phyloP scores from a whole-genome alignment of 2,888 invertebrate genomes.

The Aricia artaxerxes region DNA sequence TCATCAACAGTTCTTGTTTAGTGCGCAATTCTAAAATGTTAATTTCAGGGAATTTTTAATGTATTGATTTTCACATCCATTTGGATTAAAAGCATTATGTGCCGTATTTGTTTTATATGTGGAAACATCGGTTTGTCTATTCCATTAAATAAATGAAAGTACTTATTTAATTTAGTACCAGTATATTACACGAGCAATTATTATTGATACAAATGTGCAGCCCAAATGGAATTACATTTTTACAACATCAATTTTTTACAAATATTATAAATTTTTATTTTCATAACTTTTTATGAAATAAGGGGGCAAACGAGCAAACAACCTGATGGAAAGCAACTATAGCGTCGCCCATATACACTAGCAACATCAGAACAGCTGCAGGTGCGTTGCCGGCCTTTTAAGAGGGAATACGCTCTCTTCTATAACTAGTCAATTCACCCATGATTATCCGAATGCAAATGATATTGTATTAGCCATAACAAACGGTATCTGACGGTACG shows the following conservation, averaged over 20 bases:
- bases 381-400: too few relatives aligned
- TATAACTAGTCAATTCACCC: too few relatives aligned
- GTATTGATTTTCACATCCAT: slow-evolving; percentile 9
- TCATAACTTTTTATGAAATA: too few relatives aligned
- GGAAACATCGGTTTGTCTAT: neutral
- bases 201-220: neutral
- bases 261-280: too few relatives aligned
- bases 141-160: neutral
- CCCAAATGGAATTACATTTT: neutral
- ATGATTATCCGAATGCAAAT: too few relatives aligned
- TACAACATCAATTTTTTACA: neutral
- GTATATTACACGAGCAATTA: neutral
- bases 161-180: neutral
- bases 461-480: too few relatives aligned
- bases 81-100: neutral
- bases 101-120: neutral
- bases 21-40: slow-evolving; percentile 24
- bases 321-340: too few relatives aligned
- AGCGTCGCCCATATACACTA: too few relatives aligned
- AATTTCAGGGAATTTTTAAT: slow-evolving; percentile 1
- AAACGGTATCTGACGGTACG: too few relatives aligned
- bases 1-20: slow-evolving; percentile 31
- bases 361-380: too few relatives aligned
- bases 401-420: too few relatives aligned
- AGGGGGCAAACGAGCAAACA: too few relatives aligned